Base-by-base conservation (phyloP, 2,888 invertebrate species). In the Acleris emargana region DNA sequence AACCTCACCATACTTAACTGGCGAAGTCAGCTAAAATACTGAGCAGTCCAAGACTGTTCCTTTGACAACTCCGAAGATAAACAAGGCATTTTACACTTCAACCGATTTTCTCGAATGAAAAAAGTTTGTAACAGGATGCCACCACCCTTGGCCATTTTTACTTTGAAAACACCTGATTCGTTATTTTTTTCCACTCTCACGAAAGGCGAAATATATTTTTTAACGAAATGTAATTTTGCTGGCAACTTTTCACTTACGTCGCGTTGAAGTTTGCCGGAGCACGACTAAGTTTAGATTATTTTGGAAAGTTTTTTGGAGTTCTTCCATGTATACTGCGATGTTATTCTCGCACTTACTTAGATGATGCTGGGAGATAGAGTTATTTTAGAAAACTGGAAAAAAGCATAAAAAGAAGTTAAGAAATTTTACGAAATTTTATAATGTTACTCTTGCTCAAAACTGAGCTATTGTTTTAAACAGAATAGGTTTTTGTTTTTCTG, bases 191-290 rank as follows among this genome's bases (percentile, higher is more conserved):
- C 79, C 80, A 86, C 86, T 86, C 84, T 84, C 86, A 81, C 80
- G 81, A 69, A 64, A 54, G 59, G 58, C 62, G 72, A 63, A 59
- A 60, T 55, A 59, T 63, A 55, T 64, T 61, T 54, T 67, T 60
- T 49, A 67, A 69, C 74, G 78, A 76, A 85, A 84, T 81, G 83
- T 85, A 85, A 87, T 87, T 87, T 86, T 73, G 71, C 76, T 75
- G 76, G 80, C 80, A 89, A 88, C 88, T 89, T 89, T 89, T 87
- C 86, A 89, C 87, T 88, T 88, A 87, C 82, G 78, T 73, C 71
- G 69, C 76, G 78, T 70, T 77, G 68, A 83, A 84, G 78, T 85
- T 77, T 53, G 74, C 77, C 77, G 78, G 80, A 80, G 79, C 74
- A 66, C 70, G 77, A 72, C 76, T 70, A 69, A 70, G 70, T 70